Conservation (phyloP, 2,113 vertebrate species). For the Actinemys pallida region DNA sequence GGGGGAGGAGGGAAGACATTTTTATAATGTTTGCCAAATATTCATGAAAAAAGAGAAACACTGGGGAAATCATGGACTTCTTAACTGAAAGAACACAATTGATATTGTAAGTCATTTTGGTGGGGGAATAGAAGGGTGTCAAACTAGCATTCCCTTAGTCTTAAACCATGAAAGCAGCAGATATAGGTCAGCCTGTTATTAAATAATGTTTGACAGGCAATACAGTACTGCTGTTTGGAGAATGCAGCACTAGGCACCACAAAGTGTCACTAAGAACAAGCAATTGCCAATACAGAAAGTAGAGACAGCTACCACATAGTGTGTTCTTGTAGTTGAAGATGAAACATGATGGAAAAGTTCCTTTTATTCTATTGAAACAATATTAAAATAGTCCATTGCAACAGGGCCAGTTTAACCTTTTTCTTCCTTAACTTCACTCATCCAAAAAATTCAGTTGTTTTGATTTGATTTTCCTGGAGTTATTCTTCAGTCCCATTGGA, state of each 20-base stretch:
- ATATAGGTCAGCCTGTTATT: neutral
- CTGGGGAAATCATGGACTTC: neutral
- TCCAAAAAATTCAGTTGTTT: neutral
- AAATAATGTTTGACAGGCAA: constrained; percentile 16
- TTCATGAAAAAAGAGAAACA: constrained; percentile 6
- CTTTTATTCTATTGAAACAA: constrained; percentile 4
- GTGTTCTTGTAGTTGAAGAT: constrained; percentile 26
- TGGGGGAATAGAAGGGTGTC: neutral
- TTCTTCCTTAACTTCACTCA: neutral
- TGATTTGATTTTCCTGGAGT: neutral
- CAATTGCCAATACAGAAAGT: constrained; percentile 27
- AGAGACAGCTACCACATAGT: constrained; percentile 15
- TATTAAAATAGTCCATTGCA: neutral
- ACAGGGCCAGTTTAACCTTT: neutral
- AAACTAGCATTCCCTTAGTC: neutral
- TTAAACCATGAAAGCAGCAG: neutral
- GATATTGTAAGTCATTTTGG: neutral
- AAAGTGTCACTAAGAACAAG: constrained; percentile 6
- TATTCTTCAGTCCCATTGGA: neutral
- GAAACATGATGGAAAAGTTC: constrained; percentile 19
- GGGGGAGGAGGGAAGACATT: neutral
- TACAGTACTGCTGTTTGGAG: neutral
- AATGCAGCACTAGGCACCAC: neutral
- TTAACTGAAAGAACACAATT: constrained; percentile 10
- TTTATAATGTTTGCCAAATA: neutral